These are phyloP conservation scores for Pseudomyrmex pallidus DNA, from an alignment of 1,140 invertebrate species.

Conservation along the genomic window DNA sequence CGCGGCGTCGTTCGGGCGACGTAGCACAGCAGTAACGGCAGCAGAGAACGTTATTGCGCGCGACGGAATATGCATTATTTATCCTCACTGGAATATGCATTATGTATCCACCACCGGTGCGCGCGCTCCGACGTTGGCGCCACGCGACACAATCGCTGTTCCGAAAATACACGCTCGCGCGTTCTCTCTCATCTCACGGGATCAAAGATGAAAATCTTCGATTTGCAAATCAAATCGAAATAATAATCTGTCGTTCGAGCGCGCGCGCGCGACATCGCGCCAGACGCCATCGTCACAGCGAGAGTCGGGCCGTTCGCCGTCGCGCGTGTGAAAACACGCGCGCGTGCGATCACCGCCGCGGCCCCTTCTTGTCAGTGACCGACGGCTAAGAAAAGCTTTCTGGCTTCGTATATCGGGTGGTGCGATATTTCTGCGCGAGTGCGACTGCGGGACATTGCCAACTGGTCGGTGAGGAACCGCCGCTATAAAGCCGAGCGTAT, in stretches of 20 bases:
- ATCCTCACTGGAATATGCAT: neutral
- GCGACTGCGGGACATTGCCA: neutral
- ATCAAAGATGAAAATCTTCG: neutral
- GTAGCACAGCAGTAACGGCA: neutral
- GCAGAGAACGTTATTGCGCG: neutral
- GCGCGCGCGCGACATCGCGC: neutral
- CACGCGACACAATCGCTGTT: neutral
- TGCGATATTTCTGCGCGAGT: slow-evolving; percentile 27
- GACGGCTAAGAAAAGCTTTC: slow-evolving; percentile 59
- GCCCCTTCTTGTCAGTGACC: slow-evolving; percentile 59
- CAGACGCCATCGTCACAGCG: too few species aligned
- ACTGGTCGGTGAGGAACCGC: too few species aligned
- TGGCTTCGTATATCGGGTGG: slow-evolving; percentile 42
- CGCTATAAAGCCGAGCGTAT: neutral
- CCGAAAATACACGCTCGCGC: slow-evolving; percentile 22
- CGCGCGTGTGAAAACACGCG: slow-evolving; percentile 26
- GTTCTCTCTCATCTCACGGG: neutral
- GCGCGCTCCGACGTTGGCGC: slow-evolving; percentile 5
- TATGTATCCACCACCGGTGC: neutral
- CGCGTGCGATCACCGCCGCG: neutral
- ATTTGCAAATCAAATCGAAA: neutral
- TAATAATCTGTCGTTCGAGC: neutral
- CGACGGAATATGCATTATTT: slow-evolving; percentile 28
- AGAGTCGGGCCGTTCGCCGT: neutral
- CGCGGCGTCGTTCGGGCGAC: neutral